A percentile compares a stretch with the other conserved stretches of the same genome.
Conservation (phyloP, 2,797 vertebrate species). For the Mustela erminea region DNA sequence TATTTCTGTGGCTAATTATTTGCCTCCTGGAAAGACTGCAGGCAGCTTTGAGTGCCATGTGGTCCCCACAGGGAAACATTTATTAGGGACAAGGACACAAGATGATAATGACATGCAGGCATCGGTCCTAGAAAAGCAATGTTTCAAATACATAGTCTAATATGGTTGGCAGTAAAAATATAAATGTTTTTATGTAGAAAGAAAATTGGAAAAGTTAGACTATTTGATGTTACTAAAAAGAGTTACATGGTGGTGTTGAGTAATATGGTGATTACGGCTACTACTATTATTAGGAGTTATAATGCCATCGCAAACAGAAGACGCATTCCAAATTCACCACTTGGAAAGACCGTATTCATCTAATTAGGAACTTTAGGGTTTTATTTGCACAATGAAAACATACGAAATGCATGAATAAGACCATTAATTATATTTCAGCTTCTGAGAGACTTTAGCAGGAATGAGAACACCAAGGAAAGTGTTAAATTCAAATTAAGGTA, state of each 20-base stretch:
- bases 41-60: conserved; percentile 77
- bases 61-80: conserved; percentile 77
- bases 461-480: conserved; percentile 63
- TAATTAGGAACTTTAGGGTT: conserved; percentile 74
- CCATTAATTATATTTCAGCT: conserved; percentile 63
- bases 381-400: conserved; percentile 69
- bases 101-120: conserved; percentile 82
- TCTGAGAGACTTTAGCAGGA: conserved; percentile 60
- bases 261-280: conserved; percentile 73
- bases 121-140: conserved; percentile 73
- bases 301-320: conserved; percentile 71
- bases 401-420: conserved; percentile 68
- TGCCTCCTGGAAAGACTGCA: conserved; percentile 78
- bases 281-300: conserved; percentile 76
- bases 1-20: conserved; percentile 80
- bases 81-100: conserved; percentile 79
- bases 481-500: conserved; percentile 73
- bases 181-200: conserved; percentile 79
- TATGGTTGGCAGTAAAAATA: conserved; percentile 78
- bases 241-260: conserved; percentile 58
- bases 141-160: conserved; percentile 71
- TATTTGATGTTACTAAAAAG: conserved; percentile 66
- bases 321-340: conserved; percentile 60
- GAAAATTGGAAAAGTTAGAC: conserved; percentile 69
- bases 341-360: conserved; percentile 65